phyloP scores from a whole-genome alignment of 2,888 invertebrate species.

The Brassicogethes aeneus region DNA sequence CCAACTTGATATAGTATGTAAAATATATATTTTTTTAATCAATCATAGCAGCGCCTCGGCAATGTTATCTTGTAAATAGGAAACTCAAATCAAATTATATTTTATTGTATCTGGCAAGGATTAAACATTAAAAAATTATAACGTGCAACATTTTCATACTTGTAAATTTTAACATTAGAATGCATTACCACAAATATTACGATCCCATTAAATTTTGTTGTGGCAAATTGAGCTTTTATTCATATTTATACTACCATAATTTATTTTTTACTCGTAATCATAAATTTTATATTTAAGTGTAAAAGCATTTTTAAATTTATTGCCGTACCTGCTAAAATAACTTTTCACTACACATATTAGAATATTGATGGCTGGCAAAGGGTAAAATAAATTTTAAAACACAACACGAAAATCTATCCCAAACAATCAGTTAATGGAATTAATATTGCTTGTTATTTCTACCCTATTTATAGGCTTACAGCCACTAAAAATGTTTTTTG shows the following conservation, averaged over 20 bases:
- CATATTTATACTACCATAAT: background rate
- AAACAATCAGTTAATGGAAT: background rate
- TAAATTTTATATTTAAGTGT: constrained; percentile 1
- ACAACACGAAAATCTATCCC: background rate
- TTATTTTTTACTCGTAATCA: background rate
- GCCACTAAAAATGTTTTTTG: no score
- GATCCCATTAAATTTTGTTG: background rate
- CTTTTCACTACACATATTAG: background rate
- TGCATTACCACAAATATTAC: background rate
- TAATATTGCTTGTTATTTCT: background rate
- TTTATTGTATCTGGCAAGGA: no score
- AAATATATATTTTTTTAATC: no score
- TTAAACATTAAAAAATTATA: background rate
- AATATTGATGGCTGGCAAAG: no score
- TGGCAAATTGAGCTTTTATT: background rate
- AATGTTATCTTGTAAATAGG: no score
- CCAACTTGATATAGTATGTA: no score
- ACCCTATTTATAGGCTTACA: no score
- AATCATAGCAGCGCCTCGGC: no score
- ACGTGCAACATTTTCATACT: background rate
- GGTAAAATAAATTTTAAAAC: background rate
- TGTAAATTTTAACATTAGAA: no score
- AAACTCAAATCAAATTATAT: no score
- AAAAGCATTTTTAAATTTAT: background rate
- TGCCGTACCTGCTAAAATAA: background rate